Evolutionary conservation across 2,888 invertebrate species (phyloP).

Genomic region (Chironomus riparius): DNA sequence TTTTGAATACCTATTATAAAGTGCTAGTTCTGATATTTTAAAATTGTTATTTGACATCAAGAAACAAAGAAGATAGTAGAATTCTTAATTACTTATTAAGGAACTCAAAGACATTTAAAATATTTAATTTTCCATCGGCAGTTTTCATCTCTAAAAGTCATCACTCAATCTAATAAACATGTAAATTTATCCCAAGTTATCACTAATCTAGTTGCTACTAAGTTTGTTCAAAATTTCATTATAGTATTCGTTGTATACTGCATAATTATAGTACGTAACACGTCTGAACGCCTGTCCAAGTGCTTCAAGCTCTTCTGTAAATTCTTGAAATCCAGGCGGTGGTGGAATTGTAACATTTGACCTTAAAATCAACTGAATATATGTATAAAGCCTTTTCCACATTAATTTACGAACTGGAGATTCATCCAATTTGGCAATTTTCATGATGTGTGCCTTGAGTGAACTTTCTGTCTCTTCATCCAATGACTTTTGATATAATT

Average conservation of each 20-base stretch:
- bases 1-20: too few species aligned
- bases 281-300: constrained; percentile 38
- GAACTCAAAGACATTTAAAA: too few species aligned
- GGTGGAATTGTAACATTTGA: constrained; percentile 30
- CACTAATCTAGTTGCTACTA: not conserved
- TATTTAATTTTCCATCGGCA: too few species aligned
- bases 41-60: too few species aligned
- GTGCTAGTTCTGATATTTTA: too few species aligned
- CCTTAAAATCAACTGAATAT: constrained; percentile 36
- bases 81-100: too few species aligned
- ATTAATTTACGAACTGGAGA: constrained; percentile 38
- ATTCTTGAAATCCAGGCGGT: constrained; percentile 40
- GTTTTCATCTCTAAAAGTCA: not conserved
- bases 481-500: constrained; percentile 34
- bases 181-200: not conserved
- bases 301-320: constrained; percentile 37
- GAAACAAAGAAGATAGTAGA: too few species aligned
- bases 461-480: constrained; percentile 34
- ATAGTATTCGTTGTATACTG: constrained; percentile 41
- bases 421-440: constrained; percentile 32
- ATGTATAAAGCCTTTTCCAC: constrained; percentile 39
- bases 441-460: constrained; percentile 37
- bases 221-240: constrained; percentile 35
- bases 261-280: constrained; percentile 40
- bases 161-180: not conserved